Conservation (phyloP, 2,888 invertebrate species). For the Drosophila recens region DNA sequence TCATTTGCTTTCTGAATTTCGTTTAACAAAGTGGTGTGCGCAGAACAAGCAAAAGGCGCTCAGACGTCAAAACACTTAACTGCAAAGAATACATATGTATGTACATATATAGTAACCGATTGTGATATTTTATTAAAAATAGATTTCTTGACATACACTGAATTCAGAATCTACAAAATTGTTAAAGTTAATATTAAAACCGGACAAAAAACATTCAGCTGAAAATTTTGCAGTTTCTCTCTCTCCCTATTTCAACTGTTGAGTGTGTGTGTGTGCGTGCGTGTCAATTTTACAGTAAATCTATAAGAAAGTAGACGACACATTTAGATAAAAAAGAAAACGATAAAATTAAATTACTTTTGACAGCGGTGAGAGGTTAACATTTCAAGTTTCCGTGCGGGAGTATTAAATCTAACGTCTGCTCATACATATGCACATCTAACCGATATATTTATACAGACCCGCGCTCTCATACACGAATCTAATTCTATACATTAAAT, state of each 20-base stretch:
- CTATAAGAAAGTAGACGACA: constrained; percentile 28
- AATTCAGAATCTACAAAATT: constrained; percentile 62
- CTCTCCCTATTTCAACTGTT: constrained; percentile 56
- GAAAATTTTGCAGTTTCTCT: constrained; percentile 45
- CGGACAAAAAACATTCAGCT: constrained; percentile 50
- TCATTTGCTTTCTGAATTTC: constrained; percentile 78
- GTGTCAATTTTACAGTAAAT: constrained; percentile 66
- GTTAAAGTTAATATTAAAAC: constrained; percentile 47
- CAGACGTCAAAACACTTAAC: constrained; percentile 39
- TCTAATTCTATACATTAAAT: constrained; percentile 1
- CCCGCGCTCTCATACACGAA: neutral
- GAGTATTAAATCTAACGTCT: constrained; percentile 7
- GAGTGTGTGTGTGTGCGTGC: constrained; percentile 69
- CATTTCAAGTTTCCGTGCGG: constrained; percentile 21
- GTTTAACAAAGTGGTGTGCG: constrained; percentile 75
- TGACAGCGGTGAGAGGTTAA: constrained; percentile 45
- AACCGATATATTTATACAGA: constrained; percentile 23
- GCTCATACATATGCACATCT: constrained; percentile 19
- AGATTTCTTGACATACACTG: constrained; percentile 54
- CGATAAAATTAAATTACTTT: constrained; percentile 2
- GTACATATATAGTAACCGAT: constrained; percentile 67
- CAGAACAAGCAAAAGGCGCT: constrained; percentile 44
- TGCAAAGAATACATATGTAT: constrained; percentile 54
- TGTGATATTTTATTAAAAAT: constrained; percentile 76
- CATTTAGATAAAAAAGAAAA: constrained; percentile 8